Evolutionary conservation across 2,113 vertebrate genomes (phyloP).

Genomic region (Brienomyrus brachyistius): DNA sequence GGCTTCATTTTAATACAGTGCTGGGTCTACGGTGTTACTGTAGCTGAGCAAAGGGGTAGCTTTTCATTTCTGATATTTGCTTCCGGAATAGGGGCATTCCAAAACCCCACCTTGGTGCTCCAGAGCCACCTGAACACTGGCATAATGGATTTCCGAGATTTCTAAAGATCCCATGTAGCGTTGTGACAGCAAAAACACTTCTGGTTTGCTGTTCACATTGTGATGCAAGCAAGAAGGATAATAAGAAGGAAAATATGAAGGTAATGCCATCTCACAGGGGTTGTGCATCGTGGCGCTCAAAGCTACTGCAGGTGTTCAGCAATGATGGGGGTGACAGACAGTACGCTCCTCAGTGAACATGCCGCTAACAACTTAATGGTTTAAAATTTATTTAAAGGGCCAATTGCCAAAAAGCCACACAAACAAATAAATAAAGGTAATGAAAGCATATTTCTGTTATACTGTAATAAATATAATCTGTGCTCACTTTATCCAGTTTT

Average conservation of each 20-base stretch:
- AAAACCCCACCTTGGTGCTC: background rate
- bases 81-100: background rate
- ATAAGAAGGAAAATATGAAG: conserved; percentile 26
- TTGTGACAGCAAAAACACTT: background rate
- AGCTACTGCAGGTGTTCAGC: conserved; percentile 19
- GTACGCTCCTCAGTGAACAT: conserved; percentile 13
- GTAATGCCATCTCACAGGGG: conserved; percentile 24
- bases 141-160: background rate
- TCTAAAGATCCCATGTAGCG: background rate
- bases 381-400: conserved; percentile 12
- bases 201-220: conserved; percentile 30
- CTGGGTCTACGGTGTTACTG: background rate
- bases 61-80: background rate
- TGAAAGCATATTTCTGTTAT: background rate
- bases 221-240: background rate
- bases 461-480: background rate
- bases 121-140: background rate
- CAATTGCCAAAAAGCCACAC: background rate
- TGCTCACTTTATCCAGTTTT: background rate
- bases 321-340: conserved; percentile 28
- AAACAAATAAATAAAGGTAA: background rate
- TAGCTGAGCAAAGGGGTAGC: background rate
- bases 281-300: conserved; percentile 21
- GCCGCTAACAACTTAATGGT: conserved; percentile 24
- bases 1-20: background rate